Conservation (phyloP, 2,888 invertebrate species). For the Adelognathus sp. region DNA sequence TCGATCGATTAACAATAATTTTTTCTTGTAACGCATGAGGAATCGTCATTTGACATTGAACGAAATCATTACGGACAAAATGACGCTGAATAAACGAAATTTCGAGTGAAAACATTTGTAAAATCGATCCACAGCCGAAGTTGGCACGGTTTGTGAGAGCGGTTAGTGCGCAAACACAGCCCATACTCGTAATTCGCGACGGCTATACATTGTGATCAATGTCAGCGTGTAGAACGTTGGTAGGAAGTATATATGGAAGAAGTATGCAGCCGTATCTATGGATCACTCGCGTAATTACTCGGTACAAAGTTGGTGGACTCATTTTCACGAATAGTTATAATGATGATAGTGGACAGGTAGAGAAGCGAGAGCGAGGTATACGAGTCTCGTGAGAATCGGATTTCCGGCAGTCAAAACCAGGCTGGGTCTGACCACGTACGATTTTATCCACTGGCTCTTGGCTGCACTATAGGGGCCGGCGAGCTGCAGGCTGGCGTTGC, state of each 20-base stretch:
- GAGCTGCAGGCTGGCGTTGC: constrained; percentile 28
- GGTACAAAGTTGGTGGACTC: neutral
- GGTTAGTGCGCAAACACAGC: neutral
- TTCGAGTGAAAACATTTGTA: constrained; percentile 10
- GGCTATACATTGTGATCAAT: neutral
- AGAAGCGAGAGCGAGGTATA: neutral
- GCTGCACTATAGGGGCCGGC: constrained; percentile 41
- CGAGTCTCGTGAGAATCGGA: constrained; percentile 24
- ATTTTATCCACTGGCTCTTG: constrained; percentile 50
- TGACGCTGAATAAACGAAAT: neutral
- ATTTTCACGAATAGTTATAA: constrained; percentile 3
- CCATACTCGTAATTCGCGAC: neutral
- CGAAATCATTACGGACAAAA: neutral
- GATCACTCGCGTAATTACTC: neutral
- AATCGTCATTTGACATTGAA: constrained; percentile 42
- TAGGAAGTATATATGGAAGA: neutral
- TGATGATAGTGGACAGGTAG: neutral
- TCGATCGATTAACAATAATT: constrained; percentile 32
- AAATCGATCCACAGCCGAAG: neutral
- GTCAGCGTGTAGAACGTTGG: neutral
- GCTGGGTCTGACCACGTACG: constrained; percentile 43
- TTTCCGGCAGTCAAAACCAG: constrained; percentile 11
- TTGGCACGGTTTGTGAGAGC: neutral
- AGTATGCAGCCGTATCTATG: neutral
- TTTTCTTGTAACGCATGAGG: constrained; percentile 18